Base-by-base conservation (phyloP, 2,797 vertebrate species). In the Sphenodon punctatus region DNA sequence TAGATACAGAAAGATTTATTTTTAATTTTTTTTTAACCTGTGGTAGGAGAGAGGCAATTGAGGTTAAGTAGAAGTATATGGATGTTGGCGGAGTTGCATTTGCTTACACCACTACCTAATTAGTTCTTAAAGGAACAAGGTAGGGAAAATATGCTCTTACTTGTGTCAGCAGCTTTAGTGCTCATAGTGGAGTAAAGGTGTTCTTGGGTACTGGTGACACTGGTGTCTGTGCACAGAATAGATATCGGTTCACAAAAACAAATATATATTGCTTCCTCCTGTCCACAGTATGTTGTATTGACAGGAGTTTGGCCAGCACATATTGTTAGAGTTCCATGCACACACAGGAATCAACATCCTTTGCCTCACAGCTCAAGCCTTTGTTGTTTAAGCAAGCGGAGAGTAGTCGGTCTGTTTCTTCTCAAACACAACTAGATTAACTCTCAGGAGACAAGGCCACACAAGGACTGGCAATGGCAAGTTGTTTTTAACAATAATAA, bases 401-500 rank as follows among this genome's bases (percentile, higher is more conserved):
- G 2, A 22, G 25, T 84, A 65, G 15, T 6, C 30, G 22, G 67
- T 59, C 1, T 25, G 5, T 72, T 43, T 48, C 39, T 30, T 49
- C 6, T 71, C 42, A 23, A 36, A 4, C 23, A 23, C 53, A n/a
- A 10, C 9, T n/a, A 30, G 34, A 41, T 2, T 14, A 53, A 41
- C 23, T 25, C 39, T 60, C 75, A 43, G 65, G 27, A 86, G 61
- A 86, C 23, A 80, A 88, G 53, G 78, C 83, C 82, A 32, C 38
- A 67, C 48, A 65, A 75, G 79, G 80, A 84, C 73, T 71, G 39
- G 85, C 39, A 48, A 36, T 80, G 39, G 67, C 65, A 79, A 77
- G 13, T 67, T 74, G 60, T 89, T 89, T 82, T 87, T 87, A 82
- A 82, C 84, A 49, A 67, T 67, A 73, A 90, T 89, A 90, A 92